Base-by-base conservation (phyloP, 1,140 invertebrate species). In the Ceratina calcarata region DNA sequence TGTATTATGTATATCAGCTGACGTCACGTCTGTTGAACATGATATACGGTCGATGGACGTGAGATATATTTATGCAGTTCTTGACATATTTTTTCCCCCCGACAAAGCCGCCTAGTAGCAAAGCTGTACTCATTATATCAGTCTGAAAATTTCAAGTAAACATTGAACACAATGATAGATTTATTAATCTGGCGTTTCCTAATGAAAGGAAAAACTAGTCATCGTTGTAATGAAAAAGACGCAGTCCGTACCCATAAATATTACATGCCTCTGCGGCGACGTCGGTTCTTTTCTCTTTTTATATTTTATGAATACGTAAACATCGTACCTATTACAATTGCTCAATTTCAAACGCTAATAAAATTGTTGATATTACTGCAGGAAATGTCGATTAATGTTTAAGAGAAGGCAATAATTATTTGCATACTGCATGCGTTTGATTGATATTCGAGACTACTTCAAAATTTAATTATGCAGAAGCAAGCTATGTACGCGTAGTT, bases 1-100 rank as follows among this genome's bases (percentile, higher is more conserved):
- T 22, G 20, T 7, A 18, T 20, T 32, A 20, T 71, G 10, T 18
- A 20, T 16, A 3, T 0, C 7, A 51, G 4, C 1, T 24, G 20
- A 64, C 67, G 58, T 55, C 49, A 78, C 16, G n/a, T 20, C 4
- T 8, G 22, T 4, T 22, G 27, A 13, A 27, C 10, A 71, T 55
- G 58, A 64, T 64, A 45, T 16, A 62, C 18, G 16, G 0, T 73
- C 45, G 4, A 45, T 45, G 7, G 37, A 45, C 8, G 4, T 15
- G 12, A 2, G 3, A n/a, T 10, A 51, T 53, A 64, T 72, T 64
- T 58, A 79, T 66, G 70, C 70, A n/a, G 53, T n/a, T 73, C 77
- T 78, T 55, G 77, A 73, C 77, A 78, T 65, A 78, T 72, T 78
- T 77, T 67, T 72, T 45, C 37, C 58, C n/a, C 60, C 53, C 6